Evolutionary conservation across 2,113 vertebrate genomes (phyloP), one percentile per base, ranked within the genome.

Genomic region (Crotalus tigris): DNA sequence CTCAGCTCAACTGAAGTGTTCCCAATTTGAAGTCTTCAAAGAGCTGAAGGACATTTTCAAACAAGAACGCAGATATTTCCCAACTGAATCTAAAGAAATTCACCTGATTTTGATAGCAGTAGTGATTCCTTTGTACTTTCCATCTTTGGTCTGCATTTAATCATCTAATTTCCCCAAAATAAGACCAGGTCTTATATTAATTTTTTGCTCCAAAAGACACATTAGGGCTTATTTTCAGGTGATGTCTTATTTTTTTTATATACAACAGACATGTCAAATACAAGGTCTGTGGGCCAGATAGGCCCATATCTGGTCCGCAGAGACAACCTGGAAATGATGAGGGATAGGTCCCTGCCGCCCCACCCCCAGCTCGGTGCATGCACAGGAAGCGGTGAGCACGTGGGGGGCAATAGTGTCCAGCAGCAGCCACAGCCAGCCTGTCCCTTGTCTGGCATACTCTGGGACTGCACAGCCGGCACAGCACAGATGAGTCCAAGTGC

Each of bases 291-390:
- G 0, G 26, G 26, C 61, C 3, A 1, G 24, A 12, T 64, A 10
- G 61, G 61, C 26, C 61, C 26, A 64, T 64, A 64, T 64, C 26
- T 29, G 61, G 11, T 10, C 26, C 0, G 0, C 1, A 0, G 26
- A 26, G 10, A 11, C 29, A n/a, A 26, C 26, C 1, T n/a, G 61
- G 29, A n/a, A 12, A n/a, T n/a, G 61, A 29, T 4, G 11, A 64
- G 4, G 61, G 12, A 64, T 26, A 0, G 3, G 61, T 11, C 11
- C 61, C 61, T 0, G 0, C 26, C 23, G 24, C 7, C 58, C 23
- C 2, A 2, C 9, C 59, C 10, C 4, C 61, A 64, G 26, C 0
- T 4, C 46, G 4, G 46, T 46, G 1, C 12, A 3, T 3, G 4
- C 61, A 64, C 61, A 64, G 51, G 10, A 53, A 29, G 61, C 9